phyloP scores from a whole-genome alignment of 2,113 vertebrate genomes.

The Xiphophorus couchianus region DNA sequence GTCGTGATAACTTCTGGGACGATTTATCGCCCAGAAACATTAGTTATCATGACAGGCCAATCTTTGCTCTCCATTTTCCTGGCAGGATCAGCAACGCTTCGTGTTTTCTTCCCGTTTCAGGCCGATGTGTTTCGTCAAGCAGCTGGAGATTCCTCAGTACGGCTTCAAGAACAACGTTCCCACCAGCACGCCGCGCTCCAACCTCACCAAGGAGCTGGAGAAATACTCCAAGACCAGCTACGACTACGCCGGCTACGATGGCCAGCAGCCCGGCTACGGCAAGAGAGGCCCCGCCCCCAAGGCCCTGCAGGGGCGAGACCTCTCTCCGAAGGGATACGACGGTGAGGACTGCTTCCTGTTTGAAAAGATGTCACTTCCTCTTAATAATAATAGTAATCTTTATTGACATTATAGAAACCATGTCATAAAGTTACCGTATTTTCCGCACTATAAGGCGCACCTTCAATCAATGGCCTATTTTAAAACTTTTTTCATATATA shows the following conservation, averaged over 20 bases:
- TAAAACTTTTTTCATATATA: too few relatives aligned
- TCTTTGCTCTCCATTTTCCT: too few relatives aligned
- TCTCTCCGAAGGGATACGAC: slow-evolving; percentile 95
- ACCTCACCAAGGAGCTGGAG: slow-evolving; percentile 98
- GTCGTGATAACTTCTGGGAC: too few relatives aligned
- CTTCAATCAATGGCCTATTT: too few relatives aligned
- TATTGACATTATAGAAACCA: too few relatives aligned
- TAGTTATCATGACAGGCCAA: too few relatives aligned
- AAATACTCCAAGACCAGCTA: slow-evolving; percentile 98
- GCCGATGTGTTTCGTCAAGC: slow-evolving; percentile 99
- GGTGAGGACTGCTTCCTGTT: slow-evolving; percentile 73
- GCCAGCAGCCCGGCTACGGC: slow-evolving; percentile 87
- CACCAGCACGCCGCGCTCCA: slow-evolving; percentile 96
- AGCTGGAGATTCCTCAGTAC: slow-evolving; percentile 98
- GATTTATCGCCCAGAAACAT: not conserved
- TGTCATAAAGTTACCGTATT: too few relatives aligned
- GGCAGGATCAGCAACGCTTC: too few relatives aligned
- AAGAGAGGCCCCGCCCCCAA: slow-evolving; percentile 91
- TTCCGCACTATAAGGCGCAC: too few relatives aligned
- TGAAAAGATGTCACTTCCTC: too few relatives aligned
- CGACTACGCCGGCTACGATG: slow-evolving; percentile 90
- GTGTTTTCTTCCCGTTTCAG: slow-evolving; percentile 73
- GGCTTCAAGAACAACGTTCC: slow-evolving; percentile 97
- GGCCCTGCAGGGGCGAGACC: slow-evolving; percentile 89
- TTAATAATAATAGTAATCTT: too few relatives aligned